Evolutionary conservation across 2,113 vertebrate genomes (phyloP).

Genomic region (Zingel zingel): DNA sequence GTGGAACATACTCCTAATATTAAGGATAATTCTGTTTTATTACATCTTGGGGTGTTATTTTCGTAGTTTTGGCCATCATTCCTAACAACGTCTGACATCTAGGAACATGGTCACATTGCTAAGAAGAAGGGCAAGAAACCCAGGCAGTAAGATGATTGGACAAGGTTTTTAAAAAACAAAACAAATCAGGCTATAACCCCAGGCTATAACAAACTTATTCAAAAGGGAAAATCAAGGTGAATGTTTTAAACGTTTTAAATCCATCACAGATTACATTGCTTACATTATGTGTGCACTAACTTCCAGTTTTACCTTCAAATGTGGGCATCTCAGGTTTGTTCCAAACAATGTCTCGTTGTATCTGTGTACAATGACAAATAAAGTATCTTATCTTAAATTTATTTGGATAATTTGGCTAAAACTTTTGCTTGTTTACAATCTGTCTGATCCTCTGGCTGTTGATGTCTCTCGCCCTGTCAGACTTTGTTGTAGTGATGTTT

Average conservation of each 20-base stretch:
- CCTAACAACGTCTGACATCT: neutral
- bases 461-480: neutral
- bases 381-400: neutral
- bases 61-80: neutral
- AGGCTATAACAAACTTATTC: neutral
- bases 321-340: no score
- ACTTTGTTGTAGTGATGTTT: neutral
- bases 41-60: neutral
- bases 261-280: neutral
- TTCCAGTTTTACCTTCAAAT: neutral
- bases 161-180: neutral
- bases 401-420: neutral
- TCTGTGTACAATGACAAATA: no score
- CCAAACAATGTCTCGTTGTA: no score
- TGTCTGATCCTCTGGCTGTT: neutral
- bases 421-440: no score
- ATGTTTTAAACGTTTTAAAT: neutral
- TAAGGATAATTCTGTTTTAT: constrained; percentile 8
- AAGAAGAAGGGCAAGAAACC: neutral
- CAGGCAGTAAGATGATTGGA: neutral
- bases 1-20: neutral
- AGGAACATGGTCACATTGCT: neutral
- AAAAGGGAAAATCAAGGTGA: neutral
- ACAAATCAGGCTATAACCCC: neutral
- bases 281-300: neutral